These are phyloP conservation scores for Phengaris arion DNA, from an alignment of 2,888 invertebrate species.

Conservation along the genomic window DNA sequence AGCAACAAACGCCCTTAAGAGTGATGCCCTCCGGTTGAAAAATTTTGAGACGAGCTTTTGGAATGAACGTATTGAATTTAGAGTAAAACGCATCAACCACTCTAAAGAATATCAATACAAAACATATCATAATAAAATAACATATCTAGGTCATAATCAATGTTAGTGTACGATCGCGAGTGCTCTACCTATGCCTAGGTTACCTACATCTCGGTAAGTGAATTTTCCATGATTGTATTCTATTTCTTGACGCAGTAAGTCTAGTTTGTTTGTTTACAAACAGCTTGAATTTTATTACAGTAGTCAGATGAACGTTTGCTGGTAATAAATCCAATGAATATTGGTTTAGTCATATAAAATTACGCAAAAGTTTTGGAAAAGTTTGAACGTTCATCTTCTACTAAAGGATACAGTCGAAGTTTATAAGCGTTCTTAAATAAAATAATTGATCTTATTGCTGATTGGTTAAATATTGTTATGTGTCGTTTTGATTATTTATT, in stretches of 20 bases:
- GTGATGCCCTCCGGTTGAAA: conserved; percentile 66
- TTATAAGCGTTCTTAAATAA: too few relatives aligned
- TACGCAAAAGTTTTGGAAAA: too few relatives aligned
- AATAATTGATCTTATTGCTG: too few relatives aligned
- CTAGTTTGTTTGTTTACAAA: conserved; percentile 1
- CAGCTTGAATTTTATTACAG: not conserved
- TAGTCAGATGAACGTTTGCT: too few relatives aligned
- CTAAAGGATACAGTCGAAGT: too few relatives aligned
- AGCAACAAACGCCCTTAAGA: conserved; percentile 53
- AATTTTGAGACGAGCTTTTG: conserved; percentile 32
- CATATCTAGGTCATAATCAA: conserved; percentile 52
- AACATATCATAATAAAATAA: conserved; percentile 70
- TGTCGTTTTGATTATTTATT: too few relatives aligned
- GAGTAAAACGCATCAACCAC: conserved; percentile 70
- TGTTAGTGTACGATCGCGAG: conserved; percentile 17
- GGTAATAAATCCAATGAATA: too few relatives aligned
- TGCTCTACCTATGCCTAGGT: conserved; percentile 21
- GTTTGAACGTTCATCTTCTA: too few relatives aligned
- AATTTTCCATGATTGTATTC: too few relatives aligned
- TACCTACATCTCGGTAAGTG: conserved; percentile 30
- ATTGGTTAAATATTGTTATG: too few relatives aligned
- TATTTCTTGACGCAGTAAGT: not conserved
- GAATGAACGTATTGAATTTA: conserved; percentile 39
- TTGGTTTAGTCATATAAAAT: too few relatives aligned
- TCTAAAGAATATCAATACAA: conserved; percentile 77